A percentile compares a stretch with the other conserved stretches of the same genome.
Conservation (phyloP, 2,797 vertebrate genomes). For the Brachymystax lenok region DNA sequence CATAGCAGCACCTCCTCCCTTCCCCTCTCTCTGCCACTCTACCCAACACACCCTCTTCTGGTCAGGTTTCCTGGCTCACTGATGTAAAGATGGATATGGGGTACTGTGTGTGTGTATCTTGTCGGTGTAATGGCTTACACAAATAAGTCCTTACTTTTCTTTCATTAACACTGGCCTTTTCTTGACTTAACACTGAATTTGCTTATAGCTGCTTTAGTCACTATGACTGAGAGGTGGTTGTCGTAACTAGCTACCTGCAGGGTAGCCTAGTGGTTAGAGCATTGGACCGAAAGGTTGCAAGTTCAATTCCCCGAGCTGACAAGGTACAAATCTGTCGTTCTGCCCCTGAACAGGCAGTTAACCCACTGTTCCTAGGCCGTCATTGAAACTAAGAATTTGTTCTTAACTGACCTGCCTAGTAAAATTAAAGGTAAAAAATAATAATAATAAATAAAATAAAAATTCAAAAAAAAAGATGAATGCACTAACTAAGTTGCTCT, state of each 20-base stretch:
- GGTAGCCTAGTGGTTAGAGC: too few species aligned
- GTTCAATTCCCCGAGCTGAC: too few species aligned
- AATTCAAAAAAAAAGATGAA: neutral
- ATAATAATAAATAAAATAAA: too few species aligned
- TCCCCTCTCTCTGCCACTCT: neutral
- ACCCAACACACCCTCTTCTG: neutral
- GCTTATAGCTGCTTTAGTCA: neutral
- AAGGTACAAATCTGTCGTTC: too few species aligned
- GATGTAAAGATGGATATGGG: conserved; percentile 3
- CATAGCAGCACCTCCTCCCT: neutral
- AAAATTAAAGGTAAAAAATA: too few species aligned
- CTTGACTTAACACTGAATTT: neutral
- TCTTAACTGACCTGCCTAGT: too few species aligned
- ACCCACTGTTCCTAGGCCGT: too few species aligned
- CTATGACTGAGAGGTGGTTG: neutral
- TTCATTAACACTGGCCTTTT: neutral
- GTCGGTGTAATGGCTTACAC: neutral
- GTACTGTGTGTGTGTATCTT: neutral
- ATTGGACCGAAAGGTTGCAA: too few species aligned
- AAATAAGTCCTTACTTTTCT: neutral
- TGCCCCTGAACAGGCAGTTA: too few species aligned
- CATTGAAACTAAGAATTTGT: too few species aligned
- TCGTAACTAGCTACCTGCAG: neutral
- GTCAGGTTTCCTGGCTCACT: conserved; percentile 5
- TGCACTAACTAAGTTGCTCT: too few species aligned